Percentiles rank a stretch among this genome's conserved stretches.
Conservation (phyloP, 2,888 invertebrate species). For the Rhagonycha lutea region DNA sequence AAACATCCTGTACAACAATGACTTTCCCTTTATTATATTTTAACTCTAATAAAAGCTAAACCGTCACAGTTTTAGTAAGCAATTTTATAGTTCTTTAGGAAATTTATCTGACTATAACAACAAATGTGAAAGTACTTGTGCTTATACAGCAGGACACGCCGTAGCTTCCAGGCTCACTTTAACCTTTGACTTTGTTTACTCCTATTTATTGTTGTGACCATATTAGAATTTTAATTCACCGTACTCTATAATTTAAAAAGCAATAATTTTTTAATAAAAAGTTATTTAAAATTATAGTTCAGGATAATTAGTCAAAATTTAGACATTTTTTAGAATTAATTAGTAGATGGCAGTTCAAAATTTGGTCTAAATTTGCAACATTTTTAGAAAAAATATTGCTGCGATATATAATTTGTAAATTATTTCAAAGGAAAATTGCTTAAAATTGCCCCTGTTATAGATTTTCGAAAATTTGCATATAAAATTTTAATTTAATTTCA, state of each 20-base stretch:
- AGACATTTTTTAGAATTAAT: neutral
- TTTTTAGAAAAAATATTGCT: too few species aligned
- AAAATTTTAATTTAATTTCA: too few species aligned
- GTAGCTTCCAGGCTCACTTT: conserved; percentile 46
- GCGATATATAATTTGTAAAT: too few species aligned
- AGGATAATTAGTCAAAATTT: neutral
- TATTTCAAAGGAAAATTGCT: too few species aligned
- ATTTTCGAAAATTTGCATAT: too few species aligned
- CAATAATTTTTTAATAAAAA: neutral
- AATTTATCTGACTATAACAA: neutral
- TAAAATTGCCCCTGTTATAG: too few species aligned
- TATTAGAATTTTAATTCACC: neutral
- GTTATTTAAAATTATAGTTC: neutral
- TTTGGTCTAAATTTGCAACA: too few species aligned
- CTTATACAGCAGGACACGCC: conserved; percentile 39
- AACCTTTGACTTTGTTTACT: conserved; percentile 44
- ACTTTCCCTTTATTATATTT: neutral
- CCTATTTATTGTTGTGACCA: neutral
- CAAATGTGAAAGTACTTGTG: conserved; percentile 39
- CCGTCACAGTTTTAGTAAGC: neutral
- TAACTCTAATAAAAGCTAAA: neutral
- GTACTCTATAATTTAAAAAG: neutral
- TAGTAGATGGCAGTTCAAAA: neutral
- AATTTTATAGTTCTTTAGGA: neutral
- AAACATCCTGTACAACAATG: neutral